Percentiles rank a stretch among this genome's conserved stretches.
phyloP scores from a whole-genome alignment of 1,140 invertebrate genomes.

The Carcinoscorpius rotundicauda region DNA sequence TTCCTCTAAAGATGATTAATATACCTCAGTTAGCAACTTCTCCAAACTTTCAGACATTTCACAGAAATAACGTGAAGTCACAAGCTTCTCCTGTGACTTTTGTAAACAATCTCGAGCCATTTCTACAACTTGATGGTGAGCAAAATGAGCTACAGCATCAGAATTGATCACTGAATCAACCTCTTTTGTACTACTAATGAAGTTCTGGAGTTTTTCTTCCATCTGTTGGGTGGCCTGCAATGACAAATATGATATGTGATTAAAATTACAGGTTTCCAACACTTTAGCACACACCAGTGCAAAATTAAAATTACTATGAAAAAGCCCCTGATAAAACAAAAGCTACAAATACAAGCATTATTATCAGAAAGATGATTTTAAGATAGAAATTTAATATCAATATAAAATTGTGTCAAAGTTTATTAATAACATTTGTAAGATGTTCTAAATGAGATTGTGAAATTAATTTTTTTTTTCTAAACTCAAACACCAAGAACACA shows the following conservation, averaged over 20 bases:
- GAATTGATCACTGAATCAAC: slow-evolving; percentile 49
- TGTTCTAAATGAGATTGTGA: no score
- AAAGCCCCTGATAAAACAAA: no score
- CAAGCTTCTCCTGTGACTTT: slow-evolving; percentile 84
- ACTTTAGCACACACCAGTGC: no score
- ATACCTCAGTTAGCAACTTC: slow-evolving; percentile 69
- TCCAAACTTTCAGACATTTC: slow-evolving; percentile 94
- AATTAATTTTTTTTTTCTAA: no score
- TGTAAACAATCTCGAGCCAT: slow-evolving; percentile 88
- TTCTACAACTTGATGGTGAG: slow-evolving; percentile 88
- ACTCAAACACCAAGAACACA: no score
- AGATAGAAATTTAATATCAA: no score
- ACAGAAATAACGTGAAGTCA: slow-evolving; percentile 89
- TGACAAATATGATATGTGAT: neutral
- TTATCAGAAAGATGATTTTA: no score
- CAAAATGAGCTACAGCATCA: slow-evolving; percentile 82
- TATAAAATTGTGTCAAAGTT: no score
- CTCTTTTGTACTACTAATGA: slow-evolving; percentile 52
- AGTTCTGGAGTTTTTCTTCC: slow-evolving; percentile 74
- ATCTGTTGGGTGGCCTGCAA: slow-evolving; percentile 79
- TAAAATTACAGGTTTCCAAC: no score
- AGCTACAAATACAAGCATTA: no score
- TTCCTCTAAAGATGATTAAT: slow-evolving; percentile 5
- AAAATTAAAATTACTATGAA: no score
- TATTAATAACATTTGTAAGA: no score